These are phyloP conservation scores for Catamblyrhynchus diadema DNA, from an alignment of 2,797 vertebrate species.

Conservation along the genomic window DNA sequence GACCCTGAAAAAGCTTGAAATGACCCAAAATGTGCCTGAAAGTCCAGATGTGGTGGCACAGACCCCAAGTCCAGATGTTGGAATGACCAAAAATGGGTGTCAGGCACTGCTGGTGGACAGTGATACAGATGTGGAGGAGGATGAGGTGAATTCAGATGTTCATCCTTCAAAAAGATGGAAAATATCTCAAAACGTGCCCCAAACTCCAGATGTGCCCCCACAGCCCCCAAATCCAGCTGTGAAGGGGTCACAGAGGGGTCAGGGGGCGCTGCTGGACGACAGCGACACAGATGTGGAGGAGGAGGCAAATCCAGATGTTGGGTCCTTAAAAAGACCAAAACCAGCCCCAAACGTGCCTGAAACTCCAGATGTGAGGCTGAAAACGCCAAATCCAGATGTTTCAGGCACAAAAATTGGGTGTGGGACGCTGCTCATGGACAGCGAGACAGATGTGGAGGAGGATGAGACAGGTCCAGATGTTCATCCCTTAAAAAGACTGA, in stretches of 20 bases:
- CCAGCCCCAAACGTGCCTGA: accelerated
- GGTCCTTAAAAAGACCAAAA: accelerated
- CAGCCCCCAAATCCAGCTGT: not conserved
- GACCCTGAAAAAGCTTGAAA: too few species aligned
- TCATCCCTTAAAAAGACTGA: accelerated
- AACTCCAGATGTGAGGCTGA: not conserved
- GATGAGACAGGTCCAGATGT: not conserved
- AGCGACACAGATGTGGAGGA: not conserved
- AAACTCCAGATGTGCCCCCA: not conserved
- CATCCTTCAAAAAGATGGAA: accelerated
- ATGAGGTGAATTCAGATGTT: not conserved
- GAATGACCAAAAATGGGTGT: too few species aligned
- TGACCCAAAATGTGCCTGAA: not conserved
- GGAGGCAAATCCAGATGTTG: not conserved
- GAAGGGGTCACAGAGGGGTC: not conserved
- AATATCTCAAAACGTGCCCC: accelerated
- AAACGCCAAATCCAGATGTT: not conserved
- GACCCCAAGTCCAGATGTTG: not conserved
- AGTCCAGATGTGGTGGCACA: not conserved
- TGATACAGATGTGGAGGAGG: not conserved
- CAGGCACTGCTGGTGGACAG: not conserved
- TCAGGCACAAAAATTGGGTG: accelerated
- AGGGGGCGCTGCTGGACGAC: not conserved
- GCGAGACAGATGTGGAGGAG: not conserved
- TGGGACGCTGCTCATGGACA: accelerated